These are phyloP conservation scores for Cactoblastis cactorum DNA, from an alignment of 2,888 invertebrate genomes.

Conservation along the genomic window DNA sequence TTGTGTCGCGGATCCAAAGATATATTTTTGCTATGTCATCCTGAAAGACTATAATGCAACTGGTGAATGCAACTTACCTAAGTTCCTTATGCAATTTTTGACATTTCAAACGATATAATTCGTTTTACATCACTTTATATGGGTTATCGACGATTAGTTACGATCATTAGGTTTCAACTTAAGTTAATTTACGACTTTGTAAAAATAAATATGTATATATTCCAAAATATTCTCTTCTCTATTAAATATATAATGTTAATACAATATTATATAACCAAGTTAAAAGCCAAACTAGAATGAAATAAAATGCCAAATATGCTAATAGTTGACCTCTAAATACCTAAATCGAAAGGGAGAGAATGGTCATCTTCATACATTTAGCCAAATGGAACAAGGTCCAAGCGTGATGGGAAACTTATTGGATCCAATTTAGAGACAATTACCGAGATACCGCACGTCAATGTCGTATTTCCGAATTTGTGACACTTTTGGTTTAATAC, in stretches of 20 bases:
- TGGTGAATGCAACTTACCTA: constrained; percentile 1
- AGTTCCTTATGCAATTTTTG: constrained; percentile 1
- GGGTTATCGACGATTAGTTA: neutral
- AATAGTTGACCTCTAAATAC: constrained; percentile 17
- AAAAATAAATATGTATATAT: too few relatives aligned
- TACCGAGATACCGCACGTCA: neutral
- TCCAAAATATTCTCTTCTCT: too few relatives aligned
- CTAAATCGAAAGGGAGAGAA: constrained; percentile 18
- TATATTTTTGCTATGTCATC: constrained; percentile 8
- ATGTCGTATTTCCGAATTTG: neutral
- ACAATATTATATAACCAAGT: neutral
- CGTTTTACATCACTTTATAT: too few relatives aligned
- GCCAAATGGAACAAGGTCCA: constrained; percentile 15
- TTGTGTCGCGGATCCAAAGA: neutral
- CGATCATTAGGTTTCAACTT: neutral
- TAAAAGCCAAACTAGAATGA: neutral
- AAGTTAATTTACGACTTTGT: too few relatives aligned
- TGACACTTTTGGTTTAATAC: neutral
- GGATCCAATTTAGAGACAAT: constrained; percentile 1
- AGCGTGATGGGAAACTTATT: constrained; percentile 7
- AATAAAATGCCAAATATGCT: constrained; percentile 3
- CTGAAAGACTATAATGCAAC: constrained; percentile 1
- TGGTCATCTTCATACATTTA: constrained; percentile 17
- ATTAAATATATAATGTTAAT: neutral
- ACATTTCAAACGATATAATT: neutral